Evolutionary conservation across 2,888 invertebrate genomes (phyloP), one percentile per base, ranked within the genome.

Genomic region (Cephus spinipes): DNA sequence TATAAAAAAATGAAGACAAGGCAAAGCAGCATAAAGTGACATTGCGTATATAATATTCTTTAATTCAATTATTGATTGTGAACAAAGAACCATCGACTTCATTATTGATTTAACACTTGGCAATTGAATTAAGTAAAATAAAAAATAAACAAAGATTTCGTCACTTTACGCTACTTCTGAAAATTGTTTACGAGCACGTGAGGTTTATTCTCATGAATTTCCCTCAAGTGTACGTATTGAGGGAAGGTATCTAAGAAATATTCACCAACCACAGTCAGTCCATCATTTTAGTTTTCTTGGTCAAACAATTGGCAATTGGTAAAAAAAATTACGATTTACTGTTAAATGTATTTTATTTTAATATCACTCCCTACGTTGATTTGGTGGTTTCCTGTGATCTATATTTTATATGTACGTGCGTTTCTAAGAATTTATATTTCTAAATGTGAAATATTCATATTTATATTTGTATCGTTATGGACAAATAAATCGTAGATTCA

Each of bases 21-120:
- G 83, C 86, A 90, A 91, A 87, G 89, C 91, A 91, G 87, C 90
- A 90, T 87, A 86, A 82, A 86, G 86, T 90, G 90, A 91, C 79
- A 76, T 23, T 23, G 15, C 6, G 2, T 55, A 15, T 55, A 55
- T 40, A 15, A 40, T 55, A 23, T 55, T 55, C 6, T 55, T 23
- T 15, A 40, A 40, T 40, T 55, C 9, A 55, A 55, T 55, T 23
- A 23, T 23, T 55, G 23, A 23, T 55, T 55, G 55, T 9, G 55
- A 79, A 74, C 23, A 15, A 35, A 68, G 11, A 15, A 32, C 23
- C 11, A 35, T 73, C 12, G 23, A 34, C 23, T 30, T 69, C 11
- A 75, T n/a, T 32, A 15, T 75, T 71, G 88, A 81, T 90, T 91
- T 91, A 80, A 81, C 79, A 82, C 79, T 79, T 77, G 80, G 84